Conservation (phyloP, 2,888 invertebrate genomes). For the Synergus japonicus region DNA sequence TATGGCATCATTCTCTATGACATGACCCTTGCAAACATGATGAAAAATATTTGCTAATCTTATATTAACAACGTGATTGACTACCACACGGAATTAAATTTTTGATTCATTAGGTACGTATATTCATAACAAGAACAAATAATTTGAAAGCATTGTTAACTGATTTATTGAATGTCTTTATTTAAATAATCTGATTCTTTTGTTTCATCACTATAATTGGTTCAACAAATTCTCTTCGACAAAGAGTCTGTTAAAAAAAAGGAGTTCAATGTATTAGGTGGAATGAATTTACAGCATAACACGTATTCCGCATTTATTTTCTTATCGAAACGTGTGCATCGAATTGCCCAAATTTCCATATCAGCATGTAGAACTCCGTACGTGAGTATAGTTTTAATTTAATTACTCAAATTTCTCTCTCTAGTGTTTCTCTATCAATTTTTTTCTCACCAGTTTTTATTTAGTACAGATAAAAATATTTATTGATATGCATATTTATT, state of each 20-base stretch:
- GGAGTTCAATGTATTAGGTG: background rate
- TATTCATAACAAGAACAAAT: no score
- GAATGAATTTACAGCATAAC: background rate
- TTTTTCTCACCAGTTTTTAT: background rate
- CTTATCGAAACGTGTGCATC: slow-evolving; percentile 8
- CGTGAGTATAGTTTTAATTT: slow-evolving; percentile 1
- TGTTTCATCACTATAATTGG: no score
- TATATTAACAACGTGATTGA: background rate
- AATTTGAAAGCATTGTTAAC: no score
- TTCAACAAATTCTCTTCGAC: background rate
- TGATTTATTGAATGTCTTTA: no score
- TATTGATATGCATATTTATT: no score
- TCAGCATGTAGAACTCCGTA: background rate
- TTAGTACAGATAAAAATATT: no score
- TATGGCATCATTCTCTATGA: slow-evolving; percentile 5
- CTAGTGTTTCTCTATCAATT: background rate
- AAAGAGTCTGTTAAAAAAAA: background rate
- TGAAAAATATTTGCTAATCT: slow-evolving; percentile 5
- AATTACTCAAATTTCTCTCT: background rate
- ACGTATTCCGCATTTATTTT: background rate
- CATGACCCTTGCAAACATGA: slow-evolving; percentile 5
- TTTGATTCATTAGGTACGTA: background rate
- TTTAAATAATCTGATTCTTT: no score
- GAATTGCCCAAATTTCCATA: background rate
- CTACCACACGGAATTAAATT: background rate